These are phyloP conservation scores for Malurus elegans DNA, from an alignment of 2,113 vertebrate genomes.

Conservation along the genomic window DNA sequence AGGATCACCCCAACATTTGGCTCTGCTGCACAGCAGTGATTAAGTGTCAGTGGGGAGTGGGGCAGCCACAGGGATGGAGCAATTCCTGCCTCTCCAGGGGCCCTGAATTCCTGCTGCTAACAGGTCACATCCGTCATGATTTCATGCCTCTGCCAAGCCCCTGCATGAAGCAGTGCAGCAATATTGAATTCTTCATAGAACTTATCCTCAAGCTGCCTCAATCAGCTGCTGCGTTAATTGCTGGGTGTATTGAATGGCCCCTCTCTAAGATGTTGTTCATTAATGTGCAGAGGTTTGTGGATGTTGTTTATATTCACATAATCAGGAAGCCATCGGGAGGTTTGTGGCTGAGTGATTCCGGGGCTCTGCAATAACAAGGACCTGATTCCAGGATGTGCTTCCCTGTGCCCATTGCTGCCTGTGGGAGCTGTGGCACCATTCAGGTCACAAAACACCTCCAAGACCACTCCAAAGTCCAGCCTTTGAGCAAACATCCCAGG, in stretches of 20 bases:
- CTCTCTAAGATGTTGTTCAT: conserved; percentile 20
- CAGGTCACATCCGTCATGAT: neutral
- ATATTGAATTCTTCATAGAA: conserved; percentile 11
- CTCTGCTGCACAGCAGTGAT: neutral
- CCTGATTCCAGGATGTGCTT: neutral
- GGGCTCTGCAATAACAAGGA: neutral
- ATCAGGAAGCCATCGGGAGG: neutral
- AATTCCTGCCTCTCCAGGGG: fast-evolving
- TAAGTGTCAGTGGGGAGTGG: neutral
- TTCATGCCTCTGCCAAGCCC: neutral
- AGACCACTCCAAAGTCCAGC: neutral
- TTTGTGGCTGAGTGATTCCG: neutral
- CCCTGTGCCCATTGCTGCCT: neutral
- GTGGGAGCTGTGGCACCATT: neutral
- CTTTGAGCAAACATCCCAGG: neutral
- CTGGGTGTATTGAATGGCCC: conserved; percentile 35
- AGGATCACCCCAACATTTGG: neutral
- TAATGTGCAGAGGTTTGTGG: neutral
- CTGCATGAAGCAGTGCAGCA: neutral
- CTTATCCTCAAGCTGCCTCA: neutral
- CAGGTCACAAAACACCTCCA: neutral
- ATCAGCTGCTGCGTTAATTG: conserved; percentile 57
- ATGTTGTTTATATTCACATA: neutral
- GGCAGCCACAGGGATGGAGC: neutral
- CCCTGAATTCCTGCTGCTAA: neutral